Evolutionary conservation across 2,888 invertebrate species (phyloP), one percentile per base, ranked within the genome.

Genomic region (Zygaena filipendulae): DNA sequence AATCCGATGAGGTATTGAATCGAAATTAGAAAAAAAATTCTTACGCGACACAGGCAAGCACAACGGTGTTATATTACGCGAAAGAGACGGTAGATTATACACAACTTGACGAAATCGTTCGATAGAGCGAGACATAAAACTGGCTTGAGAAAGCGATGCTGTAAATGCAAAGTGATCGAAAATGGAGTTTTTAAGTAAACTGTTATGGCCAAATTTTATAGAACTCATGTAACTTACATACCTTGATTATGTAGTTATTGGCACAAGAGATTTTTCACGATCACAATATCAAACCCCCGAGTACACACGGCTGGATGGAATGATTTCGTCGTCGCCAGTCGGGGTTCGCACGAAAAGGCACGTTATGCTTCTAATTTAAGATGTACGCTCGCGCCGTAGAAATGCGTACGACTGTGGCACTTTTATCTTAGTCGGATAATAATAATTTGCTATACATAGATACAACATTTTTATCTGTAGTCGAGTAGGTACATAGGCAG

Each of bases 41-140:
- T 79, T 77, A 79, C 77, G 75, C 77, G 79, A 79, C 79, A 79
- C 74, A 75, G 75, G 70, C 74, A 72, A 77, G 79, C 74, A 67
- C 72, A 75, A 77, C 79, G 79, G 79, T 79, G 79, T 79, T 77
- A 77, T 72, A 79, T 79, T 79, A 77, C 79, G 74, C 63, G 69
- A 68, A 61, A 56, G 75, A 79, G 79, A 77, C 45, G 50, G 64
- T 61, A 60, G 54, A 66, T 59, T 48, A 57, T 66, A 67, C 57
- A 61, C 59, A 56, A 59, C 59, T 59, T 56, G 62, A 59, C 58
- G 55, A 52, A 63, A 53, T 64, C 49, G 52, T 56, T 57, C 54
- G 62, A 47, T 47, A 55, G 62, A 79, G 52, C 40, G 70, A 69
- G 77, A 79, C 48, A 60, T 57, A 63, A 60, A 43, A 68, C 67